Percentiles rank a stretch among this genome's conserved stretches.
Evolutionary conservation across 2,113 vertebrate species (phyloP).

Genomic region (Paratilapia polleni): DNA sequence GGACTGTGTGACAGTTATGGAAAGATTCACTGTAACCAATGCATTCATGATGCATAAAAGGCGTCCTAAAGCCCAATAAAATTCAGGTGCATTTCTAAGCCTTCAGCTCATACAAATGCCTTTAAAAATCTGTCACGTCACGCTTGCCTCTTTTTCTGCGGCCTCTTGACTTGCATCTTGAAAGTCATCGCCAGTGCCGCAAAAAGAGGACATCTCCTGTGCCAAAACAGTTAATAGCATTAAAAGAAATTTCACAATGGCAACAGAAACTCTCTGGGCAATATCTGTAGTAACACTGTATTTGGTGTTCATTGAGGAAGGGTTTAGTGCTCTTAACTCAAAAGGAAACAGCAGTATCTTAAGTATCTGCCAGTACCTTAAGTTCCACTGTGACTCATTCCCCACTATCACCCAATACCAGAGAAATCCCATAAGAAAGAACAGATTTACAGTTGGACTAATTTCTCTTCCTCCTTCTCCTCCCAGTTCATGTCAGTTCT

Average conservation of each 20-base stretch:
- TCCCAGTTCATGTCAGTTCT: neutral
- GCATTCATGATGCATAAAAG: no score
- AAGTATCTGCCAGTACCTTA: neutral
- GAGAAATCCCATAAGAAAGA: neutral
- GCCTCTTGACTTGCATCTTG: constrained; percentile 33
- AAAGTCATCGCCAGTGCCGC: constrained; percentile 52
- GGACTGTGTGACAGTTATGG: no score
- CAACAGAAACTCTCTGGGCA: neutral
- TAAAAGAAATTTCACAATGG: constrained; percentile 1
- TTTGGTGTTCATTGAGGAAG: neutral
- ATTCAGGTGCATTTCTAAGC: neutral
- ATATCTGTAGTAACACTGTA: neutral
- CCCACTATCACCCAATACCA: neutral
- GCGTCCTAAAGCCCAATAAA: no score
- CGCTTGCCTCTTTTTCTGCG: constrained; percentile 50
- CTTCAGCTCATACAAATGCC: neutral
- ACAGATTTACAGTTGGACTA: neutral
- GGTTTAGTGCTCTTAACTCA: neutral
- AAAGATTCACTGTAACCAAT: no score
- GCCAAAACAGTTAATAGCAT: neutral
- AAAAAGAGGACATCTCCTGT: constrained; percentile 69
- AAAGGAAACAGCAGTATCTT: neutral
- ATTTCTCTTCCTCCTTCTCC: constrained; percentile 6
- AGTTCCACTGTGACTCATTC: neutral
- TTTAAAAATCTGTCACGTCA: neutral